Evolutionary conservation across 2,113 vertebrate species (phyloP), one percentile per base, ranked within the genome.

Genomic region (Myiozetetes cayanensis): DNA sequence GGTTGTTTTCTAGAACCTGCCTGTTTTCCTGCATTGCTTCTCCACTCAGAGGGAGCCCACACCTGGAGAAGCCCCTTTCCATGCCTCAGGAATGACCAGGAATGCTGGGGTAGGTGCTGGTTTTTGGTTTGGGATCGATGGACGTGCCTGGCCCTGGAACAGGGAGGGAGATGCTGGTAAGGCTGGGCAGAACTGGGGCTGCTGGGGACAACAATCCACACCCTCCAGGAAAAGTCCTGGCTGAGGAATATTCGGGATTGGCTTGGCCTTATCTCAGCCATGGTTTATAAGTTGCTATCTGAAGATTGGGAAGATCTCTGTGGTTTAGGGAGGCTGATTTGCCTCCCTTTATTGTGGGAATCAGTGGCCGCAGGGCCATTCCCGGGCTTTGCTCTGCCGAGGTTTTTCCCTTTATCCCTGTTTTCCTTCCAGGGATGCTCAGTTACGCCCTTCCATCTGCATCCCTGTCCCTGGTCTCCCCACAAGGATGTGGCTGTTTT

Each of bases 361-460:
- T 1, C 3, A 27, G 70, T 25, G 73, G 33, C 79, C 35, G 83
- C 3, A 5, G 81, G 8, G 70, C 65, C 24, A n/a, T 35, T 35
- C 59, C 76, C 6, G 0, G 28, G 59, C 33, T 23, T 33, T 18
- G 24, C 65, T 14, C 35, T 4, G 53, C 31, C 43, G 25, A 5
- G 12, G 5, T 35, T 28, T 25, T 44, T 12, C 24, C 80, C 66
- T 47, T 37, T 31, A 4, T 25, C 43, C 68, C 87, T 8, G 18
- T 1, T 21, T 19, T 10, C 12, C 0, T 8, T 3, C 28, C 31
- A 5, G 47, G 56, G 50, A 7, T n/a, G 85, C 35, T 22, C 4
- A 28, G 47, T 14, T 55, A 6, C 27, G n/a, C 46, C 79, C 46
- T n/a, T 30, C 37, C 46, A 46, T 46, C 44, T 46, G 46, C 9